Percentiles rank a stretch among this genome's conserved stretches.
Conservation (phyloP, 2,888 invertebrate genomes). For the Mimumesa dahlbomi region DNA sequence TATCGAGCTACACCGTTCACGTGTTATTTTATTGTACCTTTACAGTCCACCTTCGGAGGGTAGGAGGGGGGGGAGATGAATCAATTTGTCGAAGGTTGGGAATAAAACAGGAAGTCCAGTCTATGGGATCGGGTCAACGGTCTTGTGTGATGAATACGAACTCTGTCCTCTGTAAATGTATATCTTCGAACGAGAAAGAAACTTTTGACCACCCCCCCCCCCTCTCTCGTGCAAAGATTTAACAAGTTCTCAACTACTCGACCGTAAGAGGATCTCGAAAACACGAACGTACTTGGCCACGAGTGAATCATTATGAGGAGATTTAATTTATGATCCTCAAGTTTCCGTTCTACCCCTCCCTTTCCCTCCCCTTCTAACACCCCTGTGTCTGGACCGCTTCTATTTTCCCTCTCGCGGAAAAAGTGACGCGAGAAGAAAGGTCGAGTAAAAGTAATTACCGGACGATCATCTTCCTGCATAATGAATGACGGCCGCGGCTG, state of each 20-base stretch:
- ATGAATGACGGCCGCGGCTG: neutral
- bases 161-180: constrained; percentile 3
- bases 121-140: constrained; percentile 2
- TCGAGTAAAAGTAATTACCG: constrained; percentile 30
- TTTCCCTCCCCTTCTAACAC: too few relatives aligned
- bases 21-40: too few relatives aligned
- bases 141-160: constrained; percentile 25
- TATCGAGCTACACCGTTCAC: too few relatives aligned
- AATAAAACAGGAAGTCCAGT: neutral
- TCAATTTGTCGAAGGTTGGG: neutral
- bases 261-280: neutral
- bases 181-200: constrained; percentile 12
- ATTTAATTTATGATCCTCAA: constrained; percentile 31
- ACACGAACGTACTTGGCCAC: constrained; percentile 1
- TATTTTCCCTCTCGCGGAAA: too few relatives aligned
- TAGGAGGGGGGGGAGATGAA: neutral
- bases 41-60: too few relatives aligned
- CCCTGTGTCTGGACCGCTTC: too few relatives aligned
- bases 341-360: neutral
- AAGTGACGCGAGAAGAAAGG: too few relatives aligned
- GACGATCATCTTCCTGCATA: neutral
- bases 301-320: constrained; percentile 16
- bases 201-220: constrained; percentile 9
- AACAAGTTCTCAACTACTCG: constrained; percentile 32
- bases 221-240: constrained; percentile 20